Percentiles rank a stretch among this genome's conserved stretches.
Conservation (phyloP, 2,797 vertebrate genomes). For the Spea hammondii region DNA sequence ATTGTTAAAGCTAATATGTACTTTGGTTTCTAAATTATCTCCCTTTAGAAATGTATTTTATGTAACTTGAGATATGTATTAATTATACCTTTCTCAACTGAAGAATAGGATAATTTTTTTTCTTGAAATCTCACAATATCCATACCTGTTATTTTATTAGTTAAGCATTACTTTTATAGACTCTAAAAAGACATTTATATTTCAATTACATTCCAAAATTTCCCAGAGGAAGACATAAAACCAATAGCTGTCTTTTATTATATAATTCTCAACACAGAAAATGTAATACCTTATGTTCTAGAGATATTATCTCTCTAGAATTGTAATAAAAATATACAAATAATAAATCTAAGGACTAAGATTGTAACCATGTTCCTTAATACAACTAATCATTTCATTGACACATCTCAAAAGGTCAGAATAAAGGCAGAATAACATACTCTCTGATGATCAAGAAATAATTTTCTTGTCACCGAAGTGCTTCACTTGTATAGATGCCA, state of each 20-base stretch:
- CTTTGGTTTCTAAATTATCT: no score
- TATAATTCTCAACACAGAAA: constrained; percentile 2
- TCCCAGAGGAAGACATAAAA: constrained; percentile 29
- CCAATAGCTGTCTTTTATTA: constrained; percentile 11
- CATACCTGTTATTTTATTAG: constrained; percentile 22
- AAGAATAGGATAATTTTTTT: constrained; percentile 1
- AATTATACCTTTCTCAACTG: background rate
- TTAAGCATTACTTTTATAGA: constrained; percentile 30
- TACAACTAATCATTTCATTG: constrained; percentile 10
- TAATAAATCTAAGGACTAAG: background rate
- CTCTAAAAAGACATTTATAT: constrained; percentile 16
- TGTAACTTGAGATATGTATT: constrained; percentile 6
- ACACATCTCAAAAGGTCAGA: constrained; percentile 19
- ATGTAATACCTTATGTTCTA: constrained; percentile 23
- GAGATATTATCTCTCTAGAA: constrained; percentile 4
- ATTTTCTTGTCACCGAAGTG: constrained; percentile 7
- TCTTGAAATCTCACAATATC: background rate
- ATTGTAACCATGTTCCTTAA: constrained; percentile 8
- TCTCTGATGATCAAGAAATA: constrained; percentile 16
- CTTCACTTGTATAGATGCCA: constrained; percentile 16
- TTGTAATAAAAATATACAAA: background rate
- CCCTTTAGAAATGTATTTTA: no score
- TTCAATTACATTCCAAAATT: constrained; percentile 20
- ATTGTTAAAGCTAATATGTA: no score
- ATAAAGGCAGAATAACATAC: constrained; percentile 4